Conservation (phyloP, 2,888 invertebrate genomes). For the Sipha maydis region DNA sequence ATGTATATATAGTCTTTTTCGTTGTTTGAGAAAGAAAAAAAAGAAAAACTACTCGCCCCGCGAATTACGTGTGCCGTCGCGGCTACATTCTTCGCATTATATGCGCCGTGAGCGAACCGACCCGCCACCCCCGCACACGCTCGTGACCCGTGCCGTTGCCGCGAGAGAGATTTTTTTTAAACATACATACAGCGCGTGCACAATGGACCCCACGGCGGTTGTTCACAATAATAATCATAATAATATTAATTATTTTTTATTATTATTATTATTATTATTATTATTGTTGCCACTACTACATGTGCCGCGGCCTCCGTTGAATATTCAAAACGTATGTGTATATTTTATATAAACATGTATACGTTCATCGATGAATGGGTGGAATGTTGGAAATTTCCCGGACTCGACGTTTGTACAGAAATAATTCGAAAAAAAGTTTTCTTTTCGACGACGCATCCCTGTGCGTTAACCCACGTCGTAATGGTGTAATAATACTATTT, state of each 20-base stretch:
- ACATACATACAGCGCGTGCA: background rate
- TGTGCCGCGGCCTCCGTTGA: slow-evolving; percentile 42
- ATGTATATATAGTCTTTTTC: background rate
- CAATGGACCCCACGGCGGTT: slow-evolving; percentile 41
- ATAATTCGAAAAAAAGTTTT: too few species aligned
- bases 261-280: background rate
- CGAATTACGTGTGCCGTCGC: slow-evolving; percentile 49
- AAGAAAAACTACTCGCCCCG: slow-evolving; percentile 43
- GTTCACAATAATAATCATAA: slow-evolving; percentile 40
- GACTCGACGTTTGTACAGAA: too few species aligned
- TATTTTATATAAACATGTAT: too few species aligned
- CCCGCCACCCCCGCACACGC: background rate
- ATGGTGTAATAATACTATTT: too few species aligned
- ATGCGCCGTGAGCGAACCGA: background rate
- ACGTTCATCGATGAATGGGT: too few species aligned
- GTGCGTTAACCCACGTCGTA: too few species aligned
- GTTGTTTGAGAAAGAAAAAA: slow-evolving; percentile 34
- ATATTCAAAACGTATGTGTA: slow-evolving; percentile 32
- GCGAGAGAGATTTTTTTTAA: slow-evolving; percentile 6
- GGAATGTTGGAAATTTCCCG: too few species aligned
- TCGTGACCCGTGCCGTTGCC: background rate
- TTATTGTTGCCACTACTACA: slow-evolving; percentile 46
- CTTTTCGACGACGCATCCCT: too few species aligned
- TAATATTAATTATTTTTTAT: background rate
- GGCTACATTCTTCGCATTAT: slow-evolving; percentile 48